Conservation (phyloP, 2,797 vertebrate species). For the Cirrhinus mrigala region DNA sequence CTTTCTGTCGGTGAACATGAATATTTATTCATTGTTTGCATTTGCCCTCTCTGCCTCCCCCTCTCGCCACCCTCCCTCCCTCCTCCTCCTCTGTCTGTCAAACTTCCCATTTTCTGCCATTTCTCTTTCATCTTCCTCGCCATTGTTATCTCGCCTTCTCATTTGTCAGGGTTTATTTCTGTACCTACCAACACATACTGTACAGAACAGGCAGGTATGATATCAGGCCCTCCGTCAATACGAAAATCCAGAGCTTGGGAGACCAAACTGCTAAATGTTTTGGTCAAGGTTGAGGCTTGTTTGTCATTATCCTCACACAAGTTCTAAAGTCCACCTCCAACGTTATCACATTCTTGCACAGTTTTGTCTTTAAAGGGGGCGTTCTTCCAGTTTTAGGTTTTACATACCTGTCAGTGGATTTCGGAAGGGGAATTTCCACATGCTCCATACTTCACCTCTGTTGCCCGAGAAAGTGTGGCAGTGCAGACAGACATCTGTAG, state of each 20-base stretch:
- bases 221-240: slow-evolving; percentile 2
- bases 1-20: slow-evolving; percentile 64
- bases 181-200: neutral
- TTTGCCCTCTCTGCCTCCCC: slow-evolving; percentile 36
- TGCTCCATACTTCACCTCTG: slow-evolving; percentile 8
- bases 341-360: slow-evolving; percentile 3
- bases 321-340: slow-evolving; percentile 44
- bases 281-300: slow-evolving; percentile 27
- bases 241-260: neutral
- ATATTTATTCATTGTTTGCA: slow-evolving; percentile 62
- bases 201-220: slow-evolving; percentile 10
- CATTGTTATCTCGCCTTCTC: slow-evolving; percentile 30
- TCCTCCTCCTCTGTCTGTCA: slow-evolving; percentile 29
- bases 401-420: slow-evolving; percentile 26
- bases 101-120: slow-evolving; percentile 37
- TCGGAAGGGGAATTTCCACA: slow-evolving; percentile 40
- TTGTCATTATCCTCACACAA: slow-evolving; percentile 38
- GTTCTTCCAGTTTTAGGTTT: slow-evolving; percentile 30
- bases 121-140: slow-evolving; percentile 51
- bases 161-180: slow-evolving; percentile 38
- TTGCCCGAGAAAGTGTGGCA: slow-evolving; percentile 29
- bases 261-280: slow-evolving; percentile 1
- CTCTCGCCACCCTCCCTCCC: slow-evolving; percentile 21
- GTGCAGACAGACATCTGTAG: slow-evolving; percentile 34
- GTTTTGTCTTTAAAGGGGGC: slow-evolving; percentile 34